Evolutionary conservation across 2,888 invertebrate species (phyloP), one percentile per base, ranked within the genome.

Genomic region (Tromatobia lineatoria): DNA sequence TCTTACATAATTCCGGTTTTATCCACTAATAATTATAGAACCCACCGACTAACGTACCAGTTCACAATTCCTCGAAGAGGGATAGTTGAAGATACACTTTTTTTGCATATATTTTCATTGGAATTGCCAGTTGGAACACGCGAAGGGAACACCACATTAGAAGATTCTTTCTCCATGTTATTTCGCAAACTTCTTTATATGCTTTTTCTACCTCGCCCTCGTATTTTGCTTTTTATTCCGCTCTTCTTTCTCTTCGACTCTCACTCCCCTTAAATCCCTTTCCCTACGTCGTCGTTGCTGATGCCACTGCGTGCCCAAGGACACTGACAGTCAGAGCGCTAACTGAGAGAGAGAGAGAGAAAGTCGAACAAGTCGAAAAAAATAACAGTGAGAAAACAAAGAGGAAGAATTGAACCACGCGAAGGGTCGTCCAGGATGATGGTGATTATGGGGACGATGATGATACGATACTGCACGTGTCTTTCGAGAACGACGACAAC

Each of bases 81-180:
- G 54, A 74, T 18, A 59, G 45, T 52, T 25, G 11, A 69, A 70
- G 70, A 78, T 81, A 78, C 34, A 20, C 45, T 23, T 42, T 50
- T 83, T 67, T 67, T 76, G 59, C 80, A 47, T 75, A 81, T 73
- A 70, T 59, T 84, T 84, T 66, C 81, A 78, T 74, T 59, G 74
- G 81, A 84, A 84, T 84, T 78, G 78, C 78, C 84, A 71, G 84
- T 84, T 74, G 77, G 84, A 81, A 78, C 84, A 84, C 84, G 84
- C 84, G 84, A 84, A 69, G 20, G 57, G 45, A 29, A 29, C 29
- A 18, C 74, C 77, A 66, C 73, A 84, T 84, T 78, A 84, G 78
- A 84, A 74, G 57, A 80, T 81, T 82, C 82, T 82, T 80, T 76
- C 64, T 71, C 82, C 82, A 29, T 67, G 82, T 82, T 81, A 79